phyloP scores from a whole-genome alignment of 2,797 vertebrate genomes.

The Chanos chanos region DNA sequence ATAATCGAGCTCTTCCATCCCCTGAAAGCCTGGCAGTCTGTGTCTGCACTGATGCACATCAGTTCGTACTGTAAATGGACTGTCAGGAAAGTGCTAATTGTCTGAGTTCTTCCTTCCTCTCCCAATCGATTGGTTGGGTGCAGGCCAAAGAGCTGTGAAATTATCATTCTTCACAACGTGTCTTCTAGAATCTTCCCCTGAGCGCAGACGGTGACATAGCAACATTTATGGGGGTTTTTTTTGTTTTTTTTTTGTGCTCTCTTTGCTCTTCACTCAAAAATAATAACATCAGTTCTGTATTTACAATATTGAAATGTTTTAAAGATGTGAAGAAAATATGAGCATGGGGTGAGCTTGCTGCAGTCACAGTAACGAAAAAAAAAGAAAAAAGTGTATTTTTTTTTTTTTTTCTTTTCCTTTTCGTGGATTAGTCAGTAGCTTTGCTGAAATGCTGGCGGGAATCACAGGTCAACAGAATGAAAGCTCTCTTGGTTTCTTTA shows the following conservation, averaged over 20 bases:
- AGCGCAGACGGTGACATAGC: constrained; percentile 7
- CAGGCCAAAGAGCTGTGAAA: constrained; percentile 36
- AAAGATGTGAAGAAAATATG: too few species aligned
- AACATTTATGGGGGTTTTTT: constrained; percentile 8
- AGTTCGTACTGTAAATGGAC: constrained; percentile 11
- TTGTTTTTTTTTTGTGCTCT: background rate
- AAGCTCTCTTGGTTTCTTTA: too few species aligned
- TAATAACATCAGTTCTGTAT: too few species aligned
- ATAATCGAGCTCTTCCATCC: constrained; percentile 16
- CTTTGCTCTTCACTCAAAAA: background rate
- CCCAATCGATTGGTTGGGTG: constrained; percentile 36
- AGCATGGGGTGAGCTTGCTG: too few species aligned
- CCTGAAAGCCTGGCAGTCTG: constrained; percentile 3
- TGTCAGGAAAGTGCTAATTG: constrained; percentile 42
- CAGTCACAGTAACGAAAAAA: too few species aligned
- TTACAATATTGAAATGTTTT: too few species aligned
- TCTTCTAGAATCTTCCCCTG: background rate
- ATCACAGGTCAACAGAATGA: too few species aligned
- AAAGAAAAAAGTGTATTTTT: too few species aligned
- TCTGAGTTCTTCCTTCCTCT: constrained; percentile 36
- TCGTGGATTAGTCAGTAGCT: too few species aligned
- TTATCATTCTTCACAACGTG: constrained; percentile 36
- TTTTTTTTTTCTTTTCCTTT: too few species aligned
- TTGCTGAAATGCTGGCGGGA: too few species aligned
- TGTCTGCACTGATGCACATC: constrained; percentile 8